Evolutionary conservation across 2,797 vertebrate species (phyloP).

Genomic region (Mus caroli): DNA sequence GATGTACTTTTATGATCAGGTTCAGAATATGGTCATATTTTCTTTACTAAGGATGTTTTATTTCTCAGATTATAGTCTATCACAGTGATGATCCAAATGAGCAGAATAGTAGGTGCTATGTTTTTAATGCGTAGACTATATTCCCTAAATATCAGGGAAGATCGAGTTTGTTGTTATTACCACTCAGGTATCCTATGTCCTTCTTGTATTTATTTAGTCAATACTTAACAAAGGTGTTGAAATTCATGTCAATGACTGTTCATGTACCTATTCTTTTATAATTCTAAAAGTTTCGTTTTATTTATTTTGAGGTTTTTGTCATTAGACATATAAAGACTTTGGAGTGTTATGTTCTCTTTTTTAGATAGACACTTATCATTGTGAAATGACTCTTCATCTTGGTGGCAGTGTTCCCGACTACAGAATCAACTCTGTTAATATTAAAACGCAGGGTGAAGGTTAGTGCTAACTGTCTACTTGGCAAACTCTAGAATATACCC

Average conservation of each 20-base stretch:
- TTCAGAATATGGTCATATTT: not conserved
- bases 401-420: not conserved
- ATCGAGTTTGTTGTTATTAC: not conserved
- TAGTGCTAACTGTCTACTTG: not conserved
- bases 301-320: constrained; percentile 1
- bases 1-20: not conserved
- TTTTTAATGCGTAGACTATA: not conserved
- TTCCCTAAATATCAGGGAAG: not conserved
- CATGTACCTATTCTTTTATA: not conserved
- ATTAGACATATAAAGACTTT: not conserved
- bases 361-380: not conserved
- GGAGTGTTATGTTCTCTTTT: not conserved
- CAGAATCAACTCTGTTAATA: not conserved
- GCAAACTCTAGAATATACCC: not conserved
- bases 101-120: not conserved
- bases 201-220: not conserved
- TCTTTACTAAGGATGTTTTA: not conserved
- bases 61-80: not conserved
- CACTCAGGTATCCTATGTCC: not conserved
- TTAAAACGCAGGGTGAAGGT: not conserved
- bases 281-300: not conserved
- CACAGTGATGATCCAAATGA: not conserved
- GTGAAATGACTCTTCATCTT: not conserved
- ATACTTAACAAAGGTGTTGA: not conserved
- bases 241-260: not conserved